Evolutionary conservation across 1,140 invertebrate species (phyloP).

Genomic region (Drosophila tsacasi): DNA sequence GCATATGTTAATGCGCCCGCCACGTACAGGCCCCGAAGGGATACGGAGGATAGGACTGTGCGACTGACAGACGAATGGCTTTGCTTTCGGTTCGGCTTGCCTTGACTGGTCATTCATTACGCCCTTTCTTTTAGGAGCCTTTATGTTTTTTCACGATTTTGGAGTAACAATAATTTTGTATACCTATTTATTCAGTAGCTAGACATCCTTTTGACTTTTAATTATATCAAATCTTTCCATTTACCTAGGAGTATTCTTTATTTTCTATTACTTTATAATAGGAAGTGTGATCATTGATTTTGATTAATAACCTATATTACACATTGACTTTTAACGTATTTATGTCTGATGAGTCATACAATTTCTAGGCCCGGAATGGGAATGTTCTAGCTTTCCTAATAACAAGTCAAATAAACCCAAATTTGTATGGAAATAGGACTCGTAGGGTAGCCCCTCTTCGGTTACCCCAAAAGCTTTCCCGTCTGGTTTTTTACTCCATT

Average conservation of each 20-base stretch:
- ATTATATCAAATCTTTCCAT: neutral
- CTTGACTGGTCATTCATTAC: slow-evolving; percentile 9
- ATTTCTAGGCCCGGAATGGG: too few relatives aligned
- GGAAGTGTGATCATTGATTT: neutral
- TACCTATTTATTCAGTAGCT: neutral
- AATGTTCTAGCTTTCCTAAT: too few relatives aligned
- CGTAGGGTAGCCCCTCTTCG: slow-evolving; percentile 3
- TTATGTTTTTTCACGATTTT: neutral
- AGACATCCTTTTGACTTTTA: neutral
- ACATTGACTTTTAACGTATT: too few relatives aligned
- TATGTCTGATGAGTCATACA: too few relatives aligned
- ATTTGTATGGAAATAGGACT: too few relatives aligned
- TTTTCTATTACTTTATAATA: neutral
- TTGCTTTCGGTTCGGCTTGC: slow-evolving; percentile 12
- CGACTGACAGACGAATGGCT: slow-evolving; percentile 36
- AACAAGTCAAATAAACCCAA: neutral
- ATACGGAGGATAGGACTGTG: slow-evolving; percentile 15
- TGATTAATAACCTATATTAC: neutral
- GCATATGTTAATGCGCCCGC: slow-evolving; percentile 61
- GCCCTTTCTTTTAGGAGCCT: neutral
- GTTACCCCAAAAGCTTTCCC: too few relatives aligned
- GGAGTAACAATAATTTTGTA: too few relatives aligned
- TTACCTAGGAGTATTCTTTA: neutral
- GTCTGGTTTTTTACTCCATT: slow-evolving; percentile 18
- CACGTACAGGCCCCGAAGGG: slow-evolving; percentile 39